Evolutionary conservation across 2,113 vertebrate species (phyloP), one percentile per base, ranked within the genome.

Genomic region (Datnioides undecimradiatus): DNA sequence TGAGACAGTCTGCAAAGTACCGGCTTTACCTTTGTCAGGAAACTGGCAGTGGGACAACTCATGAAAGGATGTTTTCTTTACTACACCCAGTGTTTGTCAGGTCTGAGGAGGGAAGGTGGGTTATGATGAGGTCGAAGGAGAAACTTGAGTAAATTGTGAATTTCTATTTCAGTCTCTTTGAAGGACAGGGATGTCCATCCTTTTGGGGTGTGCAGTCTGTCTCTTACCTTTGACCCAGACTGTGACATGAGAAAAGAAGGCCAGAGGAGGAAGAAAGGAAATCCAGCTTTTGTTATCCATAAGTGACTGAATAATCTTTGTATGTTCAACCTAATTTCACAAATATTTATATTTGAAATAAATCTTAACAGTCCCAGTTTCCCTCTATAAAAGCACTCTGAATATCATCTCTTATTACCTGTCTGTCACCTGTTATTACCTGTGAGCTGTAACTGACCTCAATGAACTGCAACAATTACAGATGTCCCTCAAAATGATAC

Each of bases 11-110:
- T 73, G 41, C 33, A 34, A 41, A 46, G 48, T 54, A 67, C 45
- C 62, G 67, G 54, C 41, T 88, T 66, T 78, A 94, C 87, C 94
- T 95, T 94, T 94, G 88, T 72, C 67, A 92, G 93, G 94, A 96
- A 94, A 81, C 89, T 94, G 94, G 92, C 90, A 91, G 89, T 83
- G 91, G 82, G 88, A 89, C 93, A 95, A 93, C 89, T 92, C 83
- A 79, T 52, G 25, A 78, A 84, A 93, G 93, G 92, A 95, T 95
- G 93, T 96, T 96, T 96, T 95, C 92, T 94, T 96, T 96, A 92
- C 93, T 95, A 93, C 95, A 85, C 76, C 82, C 87, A 75, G 93
- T 94, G 88, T 92, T 92, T 89, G 69, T 92, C 93, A 88, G 89
- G 82, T 87, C 64, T 70, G 76, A 73, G 65, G 70, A 73, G 83